Percentiles rank a stretch among this genome's conserved stretches.
These are phyloP conservation scores for Oryctes rhinoceros DNA, from an alignment of 1,140 invertebrate species.

Conservation along the genomic window DNA sequence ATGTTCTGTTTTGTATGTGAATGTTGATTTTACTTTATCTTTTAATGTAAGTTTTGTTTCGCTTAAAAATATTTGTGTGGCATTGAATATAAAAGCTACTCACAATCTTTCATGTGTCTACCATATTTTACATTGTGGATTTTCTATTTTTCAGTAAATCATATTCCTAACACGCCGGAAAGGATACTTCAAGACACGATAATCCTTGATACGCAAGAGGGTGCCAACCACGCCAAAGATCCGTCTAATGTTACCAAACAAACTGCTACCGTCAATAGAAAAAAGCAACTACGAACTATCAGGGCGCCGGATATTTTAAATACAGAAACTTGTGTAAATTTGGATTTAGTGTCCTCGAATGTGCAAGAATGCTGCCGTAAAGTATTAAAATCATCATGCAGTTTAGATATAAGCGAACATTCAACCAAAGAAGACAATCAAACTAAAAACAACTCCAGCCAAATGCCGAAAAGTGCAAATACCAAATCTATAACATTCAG, in stretches of 20 bases:
- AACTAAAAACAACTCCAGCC: neutral
- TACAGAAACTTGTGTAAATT: constrained; percentile 18
- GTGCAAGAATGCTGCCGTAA: neutral
- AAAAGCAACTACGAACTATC: constrained; percentile 9
- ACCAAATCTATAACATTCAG: neutral
- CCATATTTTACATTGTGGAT: too few relatives aligned
- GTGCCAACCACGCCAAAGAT: neutral
- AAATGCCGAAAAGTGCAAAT: neutral
- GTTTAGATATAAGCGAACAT: neutral
- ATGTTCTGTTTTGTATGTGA: neutral
- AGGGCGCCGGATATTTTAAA: constrained; percentile 34
- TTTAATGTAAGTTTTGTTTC: neutral
- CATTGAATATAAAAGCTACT: neutral
- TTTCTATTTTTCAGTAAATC: neutral
- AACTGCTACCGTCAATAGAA: neutral
- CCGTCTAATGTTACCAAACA: neutral
- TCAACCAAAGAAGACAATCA: neutral
- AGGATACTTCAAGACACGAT: neutral
- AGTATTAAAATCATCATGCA: neutral
- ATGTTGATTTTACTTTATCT: neutral
- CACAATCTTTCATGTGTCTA: too few relatives aligned
- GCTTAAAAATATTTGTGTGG: neutral
- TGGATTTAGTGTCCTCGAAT: constrained; percentile 2
- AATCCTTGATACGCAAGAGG: neutral
- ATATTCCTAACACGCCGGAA: neutral